phyloP scores from a whole-genome alignment of 64 coral and sea anemone species.

The Orbicella faveolata region DNA sequence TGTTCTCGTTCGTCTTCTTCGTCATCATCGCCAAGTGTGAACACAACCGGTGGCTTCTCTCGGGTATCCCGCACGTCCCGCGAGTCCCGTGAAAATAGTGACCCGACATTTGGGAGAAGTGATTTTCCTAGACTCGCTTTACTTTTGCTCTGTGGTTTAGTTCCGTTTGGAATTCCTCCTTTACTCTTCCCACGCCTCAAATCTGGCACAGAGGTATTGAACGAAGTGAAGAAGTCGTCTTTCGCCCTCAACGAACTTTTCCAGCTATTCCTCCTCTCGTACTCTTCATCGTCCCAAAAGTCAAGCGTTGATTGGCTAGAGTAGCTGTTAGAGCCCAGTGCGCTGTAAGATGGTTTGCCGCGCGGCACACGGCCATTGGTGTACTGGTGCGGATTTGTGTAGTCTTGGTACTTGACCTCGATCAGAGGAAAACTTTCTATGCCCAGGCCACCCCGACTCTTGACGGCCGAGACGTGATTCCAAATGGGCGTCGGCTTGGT shows the following conservation, averaged over 20 bases:
- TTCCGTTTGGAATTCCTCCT: slow-evolving; percentile 17
- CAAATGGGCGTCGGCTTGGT: neutral
- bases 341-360: neutral
- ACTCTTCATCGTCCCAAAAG: slow-evolving; percentile 4
- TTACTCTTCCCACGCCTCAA: neutral
- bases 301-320: slow-evolving; percentile 35
- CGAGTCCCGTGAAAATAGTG: neutral
- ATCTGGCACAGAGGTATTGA: neutral
- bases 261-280: neutral
- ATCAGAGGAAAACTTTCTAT: neutral
- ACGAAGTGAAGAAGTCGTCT: neutral
- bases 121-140: neutral
- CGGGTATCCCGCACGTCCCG: neutral
- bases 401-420: slow-evolving; percentile 17
- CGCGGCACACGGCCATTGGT: neutral
- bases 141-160: slow-evolving; percentile 10
- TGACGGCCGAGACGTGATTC: neutral
- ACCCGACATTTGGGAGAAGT: neutral
- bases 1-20: slow-evolving; percentile 11
- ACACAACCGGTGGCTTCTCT: slow-evolving; percentile 28
- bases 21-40: slow-evolving; percentile 16
- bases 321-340: neutral
- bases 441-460: neutral
- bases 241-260: neutral
- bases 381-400: slow-evolving; percentile 48